Conservation (phyloP, 2,113 vertebrate species). For the Menidia beryllina region DNA sequence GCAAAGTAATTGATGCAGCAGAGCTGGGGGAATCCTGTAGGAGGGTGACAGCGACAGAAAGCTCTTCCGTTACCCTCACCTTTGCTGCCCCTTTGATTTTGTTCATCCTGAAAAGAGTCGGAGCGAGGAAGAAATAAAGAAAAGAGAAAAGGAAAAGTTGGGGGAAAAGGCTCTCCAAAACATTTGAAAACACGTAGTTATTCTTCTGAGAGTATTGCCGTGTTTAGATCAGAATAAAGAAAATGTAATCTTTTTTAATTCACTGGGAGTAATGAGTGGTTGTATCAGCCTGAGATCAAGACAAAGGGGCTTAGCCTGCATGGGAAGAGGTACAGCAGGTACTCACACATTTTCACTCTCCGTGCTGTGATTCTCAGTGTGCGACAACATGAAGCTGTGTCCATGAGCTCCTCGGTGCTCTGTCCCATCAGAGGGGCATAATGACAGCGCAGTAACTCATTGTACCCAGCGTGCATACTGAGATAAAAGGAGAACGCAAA, state of each 20-base stretch:
- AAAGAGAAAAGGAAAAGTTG: not conserved
- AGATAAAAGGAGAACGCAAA: slow-evolving; percentile 31
- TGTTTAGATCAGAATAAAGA: not conserved
- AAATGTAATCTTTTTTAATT: not conserved
- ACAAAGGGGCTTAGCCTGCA: slow-evolving; percentile 18
- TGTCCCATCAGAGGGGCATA: slow-evolving; percentile 18
- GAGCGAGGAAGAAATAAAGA: not conserved
- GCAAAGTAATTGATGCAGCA: slow-evolving; percentile 69
- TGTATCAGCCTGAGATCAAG: slow-evolving; percentile 5
- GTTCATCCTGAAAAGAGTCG: slow-evolving; percentile 19
- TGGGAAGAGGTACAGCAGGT: slow-evolving; percentile 29
- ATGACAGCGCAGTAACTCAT: slow-evolving; percentile 20
- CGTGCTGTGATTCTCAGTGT: slow-evolving; percentile 22
- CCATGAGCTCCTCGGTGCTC: not conserved
- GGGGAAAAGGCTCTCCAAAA: not conserved
- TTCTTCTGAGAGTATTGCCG: slow-evolving; percentile 7
- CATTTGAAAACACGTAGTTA: not conserved
- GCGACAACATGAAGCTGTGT: slow-evolving; percentile 9
- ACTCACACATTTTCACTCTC: slow-evolving; percentile 10
- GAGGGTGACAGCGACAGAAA: slow-evolving; percentile 60
- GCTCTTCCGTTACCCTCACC: slow-evolving; percentile 5
- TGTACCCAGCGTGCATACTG: slow-evolving; percentile 29
- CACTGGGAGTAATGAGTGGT: slow-evolving; percentile 9
- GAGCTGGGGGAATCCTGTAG: slow-evolving; percentile 56
- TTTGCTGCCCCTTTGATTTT: not conserved